Percentiles rank a stretch among this genome's conserved stretches.
Evolutionary conservation across 1,140 invertebrate species (phyloP).

Genomic region (Pollicipes pollicipes): DNA sequence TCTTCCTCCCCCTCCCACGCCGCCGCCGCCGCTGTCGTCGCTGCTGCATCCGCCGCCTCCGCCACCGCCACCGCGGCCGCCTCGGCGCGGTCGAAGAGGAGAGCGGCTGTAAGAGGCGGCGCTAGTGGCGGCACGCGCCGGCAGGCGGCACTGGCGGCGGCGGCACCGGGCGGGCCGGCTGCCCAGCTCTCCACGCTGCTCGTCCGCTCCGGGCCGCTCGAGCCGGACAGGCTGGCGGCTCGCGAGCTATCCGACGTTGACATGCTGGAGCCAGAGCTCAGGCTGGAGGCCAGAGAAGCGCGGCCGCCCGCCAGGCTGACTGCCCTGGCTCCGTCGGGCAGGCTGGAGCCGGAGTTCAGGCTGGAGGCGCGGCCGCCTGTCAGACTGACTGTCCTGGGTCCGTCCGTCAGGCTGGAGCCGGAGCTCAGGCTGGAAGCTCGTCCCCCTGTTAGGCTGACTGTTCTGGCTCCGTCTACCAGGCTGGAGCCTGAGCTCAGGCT

Average conservation of each 20-base stretch:
- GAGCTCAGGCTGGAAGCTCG: too few species aligned
- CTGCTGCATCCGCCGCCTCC: background rate
- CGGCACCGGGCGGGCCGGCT: too few species aligned
- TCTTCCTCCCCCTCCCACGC: background rate
- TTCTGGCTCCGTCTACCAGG: too few species aligned
- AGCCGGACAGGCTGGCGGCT: background rate
- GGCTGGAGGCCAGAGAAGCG: background rate
- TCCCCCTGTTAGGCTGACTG: too few species aligned
- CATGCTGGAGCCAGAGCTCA: background rate
- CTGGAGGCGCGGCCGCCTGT: background rate
- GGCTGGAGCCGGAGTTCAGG: too few species aligned
- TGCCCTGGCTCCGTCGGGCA: background rate
- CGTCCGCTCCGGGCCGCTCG: background rate
- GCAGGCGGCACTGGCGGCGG: too few species aligned
- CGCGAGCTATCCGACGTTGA: background rate
- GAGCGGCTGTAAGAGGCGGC: background rate
- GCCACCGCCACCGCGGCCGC: constrained; percentile 4
- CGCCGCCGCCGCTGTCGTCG: constrained; percentile 4
- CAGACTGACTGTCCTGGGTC: too few species aligned
- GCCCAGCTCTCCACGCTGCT: background rate
- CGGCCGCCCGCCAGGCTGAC: too few species aligned
- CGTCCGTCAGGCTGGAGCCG: too few species aligned
- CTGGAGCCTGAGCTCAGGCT: too few species aligned
- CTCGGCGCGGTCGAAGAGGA: background rate
- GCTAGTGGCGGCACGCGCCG: background rate